phyloP scores from a whole-genome alignment of 2,797 vertebrate genomes.

The Ateles fusciceps region DNA sequence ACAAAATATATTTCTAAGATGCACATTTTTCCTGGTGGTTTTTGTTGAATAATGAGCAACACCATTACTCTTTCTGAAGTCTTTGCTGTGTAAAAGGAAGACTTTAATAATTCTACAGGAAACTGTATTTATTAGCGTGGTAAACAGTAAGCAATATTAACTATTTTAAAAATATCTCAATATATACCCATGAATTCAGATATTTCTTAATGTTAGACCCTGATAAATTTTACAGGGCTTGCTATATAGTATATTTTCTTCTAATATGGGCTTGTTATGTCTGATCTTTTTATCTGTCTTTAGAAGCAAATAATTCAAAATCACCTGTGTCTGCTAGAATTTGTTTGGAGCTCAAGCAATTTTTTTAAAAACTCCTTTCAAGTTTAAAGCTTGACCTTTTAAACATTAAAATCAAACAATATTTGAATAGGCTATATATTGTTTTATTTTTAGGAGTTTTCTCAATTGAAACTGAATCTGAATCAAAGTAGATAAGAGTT shows the following conservation, averaged over 20 bases:
- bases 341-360: slow-evolving; percentile 77
- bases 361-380: slow-evolving; percentile 72
- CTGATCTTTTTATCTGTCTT: slow-evolving; percentile 83
- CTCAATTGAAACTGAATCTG: slow-evolving; percentile 73
- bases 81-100: slow-evolving; percentile 76
- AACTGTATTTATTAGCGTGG: slow-evolving; percentile 74
- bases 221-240: slow-evolving; percentile 77
- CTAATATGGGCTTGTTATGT: slow-evolving; percentile 80
- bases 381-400: slow-evolving; percentile 80
- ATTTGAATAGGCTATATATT: slow-evolving; percentile 38
- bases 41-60: slow-evolving; percentile 84
- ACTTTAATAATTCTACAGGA: slow-evolving; percentile 76
- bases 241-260: slow-evolving; percentile 78
- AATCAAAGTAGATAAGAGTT: slow-evolving; percentile 11
- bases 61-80: slow-evolving; percentile 79
- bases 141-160: slow-evolving; percentile 64
- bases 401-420: slow-evolving; percentile 79
- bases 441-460: slow-evolving; percentile 59
- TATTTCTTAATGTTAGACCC: slow-evolving; percentile 68
- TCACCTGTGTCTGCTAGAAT: slow-evolving; percentile 79
- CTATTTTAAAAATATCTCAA: slow-evolving; percentile 44
- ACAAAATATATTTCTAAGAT: slow-evolving; percentile 78
- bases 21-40: slow-evolving; percentile 80
- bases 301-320: slow-evolving; percentile 80
- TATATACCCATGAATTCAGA: slow-evolving; percentile 67